Conservation (phyloP, 2,888 invertebrate genomes). For the Eilema sororculum region DNA sequence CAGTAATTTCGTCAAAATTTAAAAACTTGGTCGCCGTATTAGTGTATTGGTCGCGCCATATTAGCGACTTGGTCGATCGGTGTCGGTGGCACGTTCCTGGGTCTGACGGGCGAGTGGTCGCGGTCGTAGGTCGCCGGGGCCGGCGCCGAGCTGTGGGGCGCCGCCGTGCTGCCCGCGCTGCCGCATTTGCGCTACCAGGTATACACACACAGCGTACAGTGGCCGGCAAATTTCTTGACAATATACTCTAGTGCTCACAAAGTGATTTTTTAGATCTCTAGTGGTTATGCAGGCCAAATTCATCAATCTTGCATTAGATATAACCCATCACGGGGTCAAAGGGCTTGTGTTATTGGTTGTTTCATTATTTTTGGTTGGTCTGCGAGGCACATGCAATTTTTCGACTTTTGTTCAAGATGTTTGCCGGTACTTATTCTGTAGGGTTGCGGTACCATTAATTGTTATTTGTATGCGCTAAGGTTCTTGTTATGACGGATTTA, state of each 20-base stretch:
- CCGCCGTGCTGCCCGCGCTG: constrained; percentile 73
- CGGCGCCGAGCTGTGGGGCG: constrained; percentile 73
- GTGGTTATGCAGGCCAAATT: too few species aligned
- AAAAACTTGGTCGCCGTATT: not conserved
- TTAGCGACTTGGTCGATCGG: constrained; percentile 5
- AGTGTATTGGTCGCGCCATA: not conserved
- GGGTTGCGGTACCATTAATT: not conserved
- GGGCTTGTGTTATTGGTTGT: too few species aligned
- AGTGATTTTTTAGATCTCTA: too few species aligned
- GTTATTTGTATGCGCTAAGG: not conserved
- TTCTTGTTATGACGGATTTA: not conserved
- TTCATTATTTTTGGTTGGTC: too few species aligned
- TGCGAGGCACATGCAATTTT: too few species aligned
- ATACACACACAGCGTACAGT: constrained; percentile 31
- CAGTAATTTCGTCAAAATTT: not conserved
- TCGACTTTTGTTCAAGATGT: too few species aligned
- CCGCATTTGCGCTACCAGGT: constrained; percentile 78
- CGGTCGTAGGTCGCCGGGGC: constrained; percentile 45
- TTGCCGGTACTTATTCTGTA: not conserved
- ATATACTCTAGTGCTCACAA: too few species aligned
- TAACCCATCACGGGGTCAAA: too few species aligned
- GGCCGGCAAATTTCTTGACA: too few species aligned
- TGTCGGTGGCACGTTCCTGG: constrained; percentile 10
- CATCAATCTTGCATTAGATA: too few species aligned
- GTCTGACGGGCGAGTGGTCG: constrained; percentile 12